These are phyloP conservation scores for Dendronephthya gigantea DNA, from an alignment of 64 coral and sea anemone species.

Conservation along the genomic window DNA sequence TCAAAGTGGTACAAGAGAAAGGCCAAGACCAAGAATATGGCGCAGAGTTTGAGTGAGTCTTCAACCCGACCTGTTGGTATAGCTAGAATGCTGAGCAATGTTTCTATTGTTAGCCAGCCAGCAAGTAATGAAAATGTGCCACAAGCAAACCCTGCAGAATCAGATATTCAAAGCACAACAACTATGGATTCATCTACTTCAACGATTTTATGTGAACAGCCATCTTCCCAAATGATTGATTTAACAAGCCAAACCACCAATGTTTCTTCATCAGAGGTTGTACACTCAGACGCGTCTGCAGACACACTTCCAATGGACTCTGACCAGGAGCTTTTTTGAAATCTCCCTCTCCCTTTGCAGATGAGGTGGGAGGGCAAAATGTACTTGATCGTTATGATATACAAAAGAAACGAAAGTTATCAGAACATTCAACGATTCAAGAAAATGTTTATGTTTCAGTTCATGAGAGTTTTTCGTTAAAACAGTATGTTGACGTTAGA, in stretches of 20 bases:
- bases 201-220: not conserved
- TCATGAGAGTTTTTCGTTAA: slow-evolving; percentile 14
- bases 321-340: slow-evolving; percentile 8
- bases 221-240: not conserved
- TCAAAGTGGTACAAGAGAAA: not conserved
- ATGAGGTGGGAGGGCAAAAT: not conserved
- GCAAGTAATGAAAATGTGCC: not conserved
- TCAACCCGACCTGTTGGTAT: not conserved
- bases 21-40: not conserved
- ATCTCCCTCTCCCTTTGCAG: not conserved
- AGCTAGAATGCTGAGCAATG: not conserved
- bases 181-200: not conserved
- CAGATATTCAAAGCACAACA: not conserved
- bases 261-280: not conserved
- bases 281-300: slow-evolving; percentile 1
- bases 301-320: not conserved
- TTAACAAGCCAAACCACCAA: not conserved
- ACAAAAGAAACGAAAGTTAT: slow-evolving; percentile 5
- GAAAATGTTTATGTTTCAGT: slow-evolving; percentile 24
- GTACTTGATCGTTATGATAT: slow-evolving; percentile 12
- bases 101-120: not conserved
- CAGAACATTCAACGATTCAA: slow-evolving; percentile 11
- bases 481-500: slow-evolving; percentile 10
- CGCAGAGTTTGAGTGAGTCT: not conserved
- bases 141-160: not conserved